Evolutionary conservation across 1,140 invertebrate species (phyloP).

Genomic region (Magallana gigas): DNA sequence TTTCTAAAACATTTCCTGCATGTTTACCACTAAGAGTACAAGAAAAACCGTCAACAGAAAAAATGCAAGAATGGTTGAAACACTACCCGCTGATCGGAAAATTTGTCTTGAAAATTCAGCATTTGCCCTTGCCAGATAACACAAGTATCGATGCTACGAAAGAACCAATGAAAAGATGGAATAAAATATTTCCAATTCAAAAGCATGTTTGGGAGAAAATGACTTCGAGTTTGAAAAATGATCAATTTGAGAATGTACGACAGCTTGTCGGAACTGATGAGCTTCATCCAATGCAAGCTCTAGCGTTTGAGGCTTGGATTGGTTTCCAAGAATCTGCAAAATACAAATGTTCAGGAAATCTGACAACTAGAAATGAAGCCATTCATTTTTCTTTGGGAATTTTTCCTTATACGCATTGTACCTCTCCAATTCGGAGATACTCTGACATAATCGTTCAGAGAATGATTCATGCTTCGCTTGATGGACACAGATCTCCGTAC

Average conservation of each 20-base stretch:
- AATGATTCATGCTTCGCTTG: slow-evolving; percentile 59
- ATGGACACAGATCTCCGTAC: slow-evolving; percentile 49
- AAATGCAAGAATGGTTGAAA: slow-evolving; percentile 1
- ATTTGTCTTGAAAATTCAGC: slow-evolving; percentile 36
- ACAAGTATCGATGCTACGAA: slow-evolving; percentile 1
- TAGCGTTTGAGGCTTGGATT: slow-evolving; percentile 57
- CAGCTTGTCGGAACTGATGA: slow-evolving; percentile 50
- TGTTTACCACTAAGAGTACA: slow-evolving; percentile 41
- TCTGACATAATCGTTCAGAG: slow-evolving; percentile 75
- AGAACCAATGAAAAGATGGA: slow-evolving; percentile 29
- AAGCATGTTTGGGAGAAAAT: slow-evolving; percentile 41
- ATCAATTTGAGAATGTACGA: slow-evolving; percentile 18
- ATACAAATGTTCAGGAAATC: slow-evolving; percentile 49
- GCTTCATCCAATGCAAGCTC: slow-evolving; percentile 53
- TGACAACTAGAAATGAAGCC: background rate
- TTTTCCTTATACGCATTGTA: slow-evolving; percentile 76
- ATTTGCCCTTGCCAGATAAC: slow-evolving; percentile 5
- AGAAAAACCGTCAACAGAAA: slow-evolving; percentile 2
- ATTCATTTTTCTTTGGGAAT: slow-evolving; percentile 60
- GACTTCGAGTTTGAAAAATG: background rate
- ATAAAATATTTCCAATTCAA: slow-evolving; percentile 40
- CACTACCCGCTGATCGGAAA: background rate
- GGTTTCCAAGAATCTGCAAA: slow-evolving; percentile 54
- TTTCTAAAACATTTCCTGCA: slow-evolving; percentile 1
- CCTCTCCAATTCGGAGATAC: slow-evolving; percentile 78